A percentile compares a stretch with the other conserved stretches of the same genome.
Evolutionary conservation across 2,888 invertebrate genomes (phyloP).

Genomic region (Lochmaea capreae): DNA sequence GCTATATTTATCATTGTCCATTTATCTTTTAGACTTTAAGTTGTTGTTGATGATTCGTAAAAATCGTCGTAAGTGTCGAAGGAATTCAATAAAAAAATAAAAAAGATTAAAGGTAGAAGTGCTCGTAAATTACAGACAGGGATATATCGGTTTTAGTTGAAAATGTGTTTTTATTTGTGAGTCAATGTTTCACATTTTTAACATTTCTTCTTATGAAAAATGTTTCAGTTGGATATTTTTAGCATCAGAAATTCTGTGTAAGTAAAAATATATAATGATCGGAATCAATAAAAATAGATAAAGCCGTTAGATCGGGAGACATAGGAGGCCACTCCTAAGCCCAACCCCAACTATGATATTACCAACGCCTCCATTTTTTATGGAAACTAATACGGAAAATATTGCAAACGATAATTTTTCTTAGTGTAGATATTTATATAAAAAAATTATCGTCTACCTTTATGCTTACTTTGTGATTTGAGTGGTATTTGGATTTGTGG

Average conservation of each 20-base stretch:
- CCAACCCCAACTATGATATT: too few relatives aligned
- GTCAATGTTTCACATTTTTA: slow-evolving; percentile 8
- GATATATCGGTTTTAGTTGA: slow-evolving; percentile 20
- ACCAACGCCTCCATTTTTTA: too few relatives aligned
- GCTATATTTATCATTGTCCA: slow-evolving; percentile 40
- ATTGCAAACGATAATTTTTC: too few relatives aligned
- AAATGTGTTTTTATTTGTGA: slow-evolving; percentile 19
- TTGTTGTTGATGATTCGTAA: slow-evolving; percentile 32
- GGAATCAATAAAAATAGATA: too few relatives aligned
- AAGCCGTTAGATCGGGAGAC: too few relatives aligned
- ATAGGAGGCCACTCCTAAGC: too few relatives aligned
- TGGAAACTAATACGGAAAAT: too few relatives aligned
- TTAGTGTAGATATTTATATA: too few relatives aligned
- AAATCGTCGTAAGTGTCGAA: slow-evolving; percentile 31
- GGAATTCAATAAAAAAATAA: slow-evolving; percentile 34
- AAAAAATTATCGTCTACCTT: background rate
- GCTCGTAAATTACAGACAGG: slow-evolving; percentile 24
- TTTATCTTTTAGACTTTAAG: slow-evolving; percentile 34
- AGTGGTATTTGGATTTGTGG: too few relatives aligned
- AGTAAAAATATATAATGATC: too few relatives aligned
- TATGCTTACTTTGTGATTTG: too few relatives aligned
- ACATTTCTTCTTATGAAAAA: slow-evolving; percentile 14
- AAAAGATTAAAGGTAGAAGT: slow-evolving; percentile 20
- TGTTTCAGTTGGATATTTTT: slow-evolving; percentile 7
- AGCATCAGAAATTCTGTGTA: background rate